A percentile compares a stretch with the other conserved stretches of the same genome.
These are phyloP conservation scores for Zenarchopterus dispar DNA, from an alignment of 2,797 vertebrate genomes.

Conservation along the genomic window DNA sequence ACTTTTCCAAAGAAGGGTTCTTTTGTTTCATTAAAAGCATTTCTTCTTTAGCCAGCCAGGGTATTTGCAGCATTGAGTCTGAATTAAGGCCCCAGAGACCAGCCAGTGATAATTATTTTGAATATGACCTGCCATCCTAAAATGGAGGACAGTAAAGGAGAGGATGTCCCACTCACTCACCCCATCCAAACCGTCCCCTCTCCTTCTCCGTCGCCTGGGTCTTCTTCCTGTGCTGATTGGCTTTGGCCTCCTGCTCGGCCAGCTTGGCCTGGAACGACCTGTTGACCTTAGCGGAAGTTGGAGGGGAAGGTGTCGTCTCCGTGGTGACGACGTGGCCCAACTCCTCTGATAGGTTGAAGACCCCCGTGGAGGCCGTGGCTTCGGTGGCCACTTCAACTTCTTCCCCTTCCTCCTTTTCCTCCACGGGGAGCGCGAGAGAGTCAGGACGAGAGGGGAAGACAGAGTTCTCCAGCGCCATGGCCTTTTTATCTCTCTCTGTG, in stretches of 20 bases:
- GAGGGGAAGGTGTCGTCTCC: conserved; percentile 65
- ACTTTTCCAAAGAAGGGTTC: too few relatives aligned
- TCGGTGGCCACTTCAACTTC: conserved; percentile 71
- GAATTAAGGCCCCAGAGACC: conserved; percentile 1
- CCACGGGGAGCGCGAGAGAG: conserved; percentile 80
- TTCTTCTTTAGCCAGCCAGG: background rate
- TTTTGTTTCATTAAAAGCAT: too few relatives aligned
- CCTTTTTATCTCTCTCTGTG: conserved; percentile 13
- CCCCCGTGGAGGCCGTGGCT: conserved; percentile 55
- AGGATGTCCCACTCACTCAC: conserved; percentile 65
- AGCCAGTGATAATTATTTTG: background rate
- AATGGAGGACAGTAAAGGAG: background rate
- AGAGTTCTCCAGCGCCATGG: conserved; percentile 89
- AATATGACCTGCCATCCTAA: background rate
- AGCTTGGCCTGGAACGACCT: conserved; percentile 82
- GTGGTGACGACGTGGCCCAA: conserved; percentile 81
- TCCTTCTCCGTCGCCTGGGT: conserved; percentile 73
- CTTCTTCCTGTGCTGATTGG: conserved; percentile 77
- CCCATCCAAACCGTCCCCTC: conserved; percentile 81
- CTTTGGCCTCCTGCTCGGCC: conserved; percentile 78
- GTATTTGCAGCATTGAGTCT: background rate
- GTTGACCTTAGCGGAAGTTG: conserved; percentile 56
- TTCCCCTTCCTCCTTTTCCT: conserved; percentile 75
- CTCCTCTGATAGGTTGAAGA: conserved; percentile 78
- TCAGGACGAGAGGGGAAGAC: conserved; percentile 82